These are phyloP conservation scores for Megalurothrips usitatus DNA, from an alignment of 2,888 invertebrate species.

Conservation along the genomic window DNA sequence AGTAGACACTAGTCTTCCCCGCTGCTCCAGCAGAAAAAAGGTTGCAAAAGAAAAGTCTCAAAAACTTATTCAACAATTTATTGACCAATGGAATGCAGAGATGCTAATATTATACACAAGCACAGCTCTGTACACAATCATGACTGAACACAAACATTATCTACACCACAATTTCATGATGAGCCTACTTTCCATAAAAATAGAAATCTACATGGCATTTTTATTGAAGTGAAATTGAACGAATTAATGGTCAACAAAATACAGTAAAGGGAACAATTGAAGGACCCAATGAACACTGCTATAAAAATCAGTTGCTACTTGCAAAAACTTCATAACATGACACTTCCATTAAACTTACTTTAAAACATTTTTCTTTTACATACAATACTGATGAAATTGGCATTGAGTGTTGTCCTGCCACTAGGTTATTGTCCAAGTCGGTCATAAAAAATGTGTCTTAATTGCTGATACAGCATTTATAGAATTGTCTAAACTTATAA, in stretches of 20 bases:
- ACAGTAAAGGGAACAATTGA: background rate
- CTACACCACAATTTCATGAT: slow-evolving; percentile 1
- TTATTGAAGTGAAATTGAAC: background rate
- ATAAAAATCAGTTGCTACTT: background rate
- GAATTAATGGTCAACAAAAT: background rate
- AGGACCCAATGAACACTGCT: background rate
- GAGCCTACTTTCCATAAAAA: slow-evolving; percentile 23
- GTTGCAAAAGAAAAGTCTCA: background rate
- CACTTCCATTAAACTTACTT: background rate
- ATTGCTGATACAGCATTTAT: no score
- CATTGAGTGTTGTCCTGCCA: slow-evolving; percentile 1
- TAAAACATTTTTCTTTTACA: background rate
- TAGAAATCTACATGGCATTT: slow-evolving; percentile 26
- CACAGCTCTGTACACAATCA: slow-evolving; percentile 18
- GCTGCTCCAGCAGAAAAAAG: no score
- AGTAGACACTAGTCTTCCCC: no score
- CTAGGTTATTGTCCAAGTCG: slow-evolving; percentile 2
- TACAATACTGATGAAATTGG: slow-evolving; percentile 19
- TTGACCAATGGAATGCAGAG: slow-evolving; percentile 24
- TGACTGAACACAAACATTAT: slow-evolving; percentile 23
- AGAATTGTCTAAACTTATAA: no score
- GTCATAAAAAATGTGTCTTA: background rate
- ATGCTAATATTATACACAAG: slow-evolving; percentile 18
- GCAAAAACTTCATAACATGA: background rate
- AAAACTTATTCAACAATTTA: slow-evolving; percentile 17